Evolutionary conservation across 2,888 invertebrate species (phyloP).

Genomic region (Aphidius colemani): DNA sequence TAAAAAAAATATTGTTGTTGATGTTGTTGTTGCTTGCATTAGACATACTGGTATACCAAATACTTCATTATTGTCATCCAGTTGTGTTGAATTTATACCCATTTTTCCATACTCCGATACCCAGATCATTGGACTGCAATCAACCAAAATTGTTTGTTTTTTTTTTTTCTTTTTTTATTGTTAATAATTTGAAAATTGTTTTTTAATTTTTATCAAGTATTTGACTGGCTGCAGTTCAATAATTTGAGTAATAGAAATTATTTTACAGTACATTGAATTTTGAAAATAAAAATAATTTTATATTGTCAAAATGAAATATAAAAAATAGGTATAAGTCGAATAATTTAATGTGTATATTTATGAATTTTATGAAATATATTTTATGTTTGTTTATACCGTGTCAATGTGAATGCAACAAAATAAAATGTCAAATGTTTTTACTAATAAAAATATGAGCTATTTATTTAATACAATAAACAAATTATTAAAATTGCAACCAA

Average conservation of each 20-base stretch:
- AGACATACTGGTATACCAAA: constrained; percentile 77
- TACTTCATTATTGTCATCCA: constrained; percentile 68
- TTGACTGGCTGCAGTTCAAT: constrained; percentile 41
- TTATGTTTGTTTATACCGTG: too few relatives aligned
- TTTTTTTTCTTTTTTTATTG: constrained; percentile 13
- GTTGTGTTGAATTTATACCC: constrained; percentile 37
- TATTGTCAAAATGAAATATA: not conserved
- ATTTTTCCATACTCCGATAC: constrained; percentile 52
- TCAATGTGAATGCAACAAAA: not conserved
- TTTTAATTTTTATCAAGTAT: constrained; percentile 19
- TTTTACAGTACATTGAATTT: not conserved
- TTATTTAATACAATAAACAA: not conserved
- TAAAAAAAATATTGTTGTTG: constrained; percentile 80
- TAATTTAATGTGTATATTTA: not conserved
- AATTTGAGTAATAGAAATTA: constrained; percentile 28
- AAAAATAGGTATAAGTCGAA: not conserved
- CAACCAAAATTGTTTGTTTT: constrained; percentile 55
- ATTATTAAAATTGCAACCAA: constrained; percentile 30
- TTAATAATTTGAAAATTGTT: constrained; percentile 7
- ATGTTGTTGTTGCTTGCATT: constrained; percentile 75
- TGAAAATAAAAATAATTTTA: too few relatives aligned
- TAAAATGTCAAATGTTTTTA: too few relatives aligned
- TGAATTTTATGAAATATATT: constrained; percentile 8
- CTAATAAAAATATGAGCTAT: not conserved
- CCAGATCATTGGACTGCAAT: constrained; percentile 74